A percentile compares a stretch with the other conserved stretches of the same genome.
Conservation (phyloP, 2,113 vertebrate species). For the Ciconia maguari region DNA sequence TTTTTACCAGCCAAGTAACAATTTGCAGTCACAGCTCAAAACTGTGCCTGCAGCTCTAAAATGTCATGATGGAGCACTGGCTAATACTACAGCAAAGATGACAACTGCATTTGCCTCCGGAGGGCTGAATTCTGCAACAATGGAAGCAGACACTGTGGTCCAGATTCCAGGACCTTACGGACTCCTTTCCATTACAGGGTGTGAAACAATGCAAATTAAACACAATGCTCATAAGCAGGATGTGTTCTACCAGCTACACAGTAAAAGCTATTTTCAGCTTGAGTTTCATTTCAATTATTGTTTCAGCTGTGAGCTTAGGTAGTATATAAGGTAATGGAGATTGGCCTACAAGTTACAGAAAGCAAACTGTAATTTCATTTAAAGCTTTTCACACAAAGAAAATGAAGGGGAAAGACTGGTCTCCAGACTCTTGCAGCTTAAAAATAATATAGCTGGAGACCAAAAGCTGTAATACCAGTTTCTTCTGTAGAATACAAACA, state of each 20-base stretch:
- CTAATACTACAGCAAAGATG: slow-evolving; percentile 23
- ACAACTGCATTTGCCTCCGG: slow-evolving; percentile 40
- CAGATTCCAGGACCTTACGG: slow-evolving; percentile 19
- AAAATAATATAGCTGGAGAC: background rate
- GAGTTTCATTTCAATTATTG: background rate
- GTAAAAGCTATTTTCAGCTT: slow-evolving; percentile 23
- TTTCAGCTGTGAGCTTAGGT: background rate
- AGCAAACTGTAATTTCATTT: background rate
- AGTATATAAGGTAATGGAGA: background rate
- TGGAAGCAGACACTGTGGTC: slow-evolving; percentile 18
- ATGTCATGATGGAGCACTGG: slow-evolving; percentile 10
- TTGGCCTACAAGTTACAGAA: background rate
- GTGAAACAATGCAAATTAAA: slow-evolving; percentile 39
- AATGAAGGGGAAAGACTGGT: background rate
- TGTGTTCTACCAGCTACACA: background rate
- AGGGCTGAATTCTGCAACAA: slow-evolving; percentile 38
- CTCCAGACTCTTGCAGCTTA: background rate
- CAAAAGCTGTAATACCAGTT: background rate
- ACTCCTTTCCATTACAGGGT: slow-evolving; percentile 21
- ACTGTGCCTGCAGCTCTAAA: slow-evolving; percentile 26
- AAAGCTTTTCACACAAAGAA: background rate
- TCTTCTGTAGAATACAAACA: background rate
- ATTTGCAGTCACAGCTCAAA: slow-evolving; percentile 37
- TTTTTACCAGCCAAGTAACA: slow-evolving; percentile 43
- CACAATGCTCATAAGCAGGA: background rate